Evolutionary conservation across 2,113 vertebrate species (phyloP), one percentile per base, ranked within the genome.

Genomic region (Columba livia): DNA sequence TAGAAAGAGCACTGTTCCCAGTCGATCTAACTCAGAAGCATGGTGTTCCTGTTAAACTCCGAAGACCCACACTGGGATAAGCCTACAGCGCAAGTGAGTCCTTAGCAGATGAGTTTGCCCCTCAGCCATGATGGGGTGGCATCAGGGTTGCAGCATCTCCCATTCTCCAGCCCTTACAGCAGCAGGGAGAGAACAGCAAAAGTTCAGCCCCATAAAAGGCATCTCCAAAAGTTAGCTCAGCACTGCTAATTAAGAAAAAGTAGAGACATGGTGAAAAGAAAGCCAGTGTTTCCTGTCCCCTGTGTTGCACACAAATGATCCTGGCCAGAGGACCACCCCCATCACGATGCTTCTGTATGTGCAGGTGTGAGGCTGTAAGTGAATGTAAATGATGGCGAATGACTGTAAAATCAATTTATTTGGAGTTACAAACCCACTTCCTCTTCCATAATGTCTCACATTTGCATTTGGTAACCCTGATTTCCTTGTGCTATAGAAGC

Each of bases 11-110:
- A 0, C 18, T 32, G 9, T 40, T 88, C 56, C 40, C 47, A 70
- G 31, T 34, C 28, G 6, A 2, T 69, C 71, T 17, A 19, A 40
- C 26, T 61, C 36, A 14, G 14, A 9, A 92, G 19, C 0, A 0
- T 17, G 54, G 6, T 51, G 38, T 61, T 93, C 73, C 58, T 73
- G 34, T 54, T 32, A 44, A n/a, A 24, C 12, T 31, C n/a, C 4
- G 0, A 53, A 82, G 71, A 72, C 29, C 17, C 25, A 9, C 10
- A 15, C 20, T 73, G 12, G 6, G 42, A 51, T 75, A 34, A 3
- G 20, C 14, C 32, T 21, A n/a, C 42, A 56, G 62, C 2, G 1
- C 21, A 82, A 9, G 12, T 14, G 57, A 38, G 11, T 48, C 53
- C 29, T 64, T 64, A 20, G 79, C 32, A 32, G 7, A 26, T 12